Evolutionary conservation across 2,113 vertebrate species (phyloP), one percentile per base, ranked within the genome.

Genomic region (Prolemur simus): DNA sequence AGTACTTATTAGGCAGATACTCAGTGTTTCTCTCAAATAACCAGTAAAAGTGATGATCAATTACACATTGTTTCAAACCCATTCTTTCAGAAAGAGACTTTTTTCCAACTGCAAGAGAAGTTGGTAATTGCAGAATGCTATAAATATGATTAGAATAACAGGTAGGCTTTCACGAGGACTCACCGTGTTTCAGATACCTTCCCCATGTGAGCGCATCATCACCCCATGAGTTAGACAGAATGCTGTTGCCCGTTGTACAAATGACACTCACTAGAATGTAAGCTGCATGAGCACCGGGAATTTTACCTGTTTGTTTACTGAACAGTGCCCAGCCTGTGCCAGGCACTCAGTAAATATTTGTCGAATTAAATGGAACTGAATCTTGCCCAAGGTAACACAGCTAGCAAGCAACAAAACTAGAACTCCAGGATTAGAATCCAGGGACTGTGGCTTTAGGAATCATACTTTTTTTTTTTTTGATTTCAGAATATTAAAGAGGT

Each of bases 241-340:
- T 23, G 15, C 27, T 34, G 39, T 56, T 11, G 11, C 25, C 29
- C 0, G 0, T 23, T 80, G 52, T 25, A 34, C 9, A 56, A 52
- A 45, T 13, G 25, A 23, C 39, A 17, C 18, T 37, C 18, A 2
- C 37, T 29, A 0, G 32, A 52, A 37, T 18, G 25, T 32, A 82
- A 66, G 49, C 23, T 81, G n/a, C 58, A 7, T 2, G 34, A 71
- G 52, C 45, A 71, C 37, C 32, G 34, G 64, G 49, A 80, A 34
- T 14, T 12, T 32, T 2, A 52, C 34, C 42, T 60, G 8, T 64
- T 58, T 58, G 52, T 73, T 85, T n/a, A 21, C 21, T 42, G 15
- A 87, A 60, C 23, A 17, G 9, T 85, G 71, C 29, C 73, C 27
- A 83, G 89, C 42, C 86, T 34, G n/a, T 56, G 29, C 66, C 66